Percentiles rank a stretch among this genome's conserved stretches.
Conservation (phyloP, 2,888 invertebrate genomes). For the Aplocera efformata region DNA sequence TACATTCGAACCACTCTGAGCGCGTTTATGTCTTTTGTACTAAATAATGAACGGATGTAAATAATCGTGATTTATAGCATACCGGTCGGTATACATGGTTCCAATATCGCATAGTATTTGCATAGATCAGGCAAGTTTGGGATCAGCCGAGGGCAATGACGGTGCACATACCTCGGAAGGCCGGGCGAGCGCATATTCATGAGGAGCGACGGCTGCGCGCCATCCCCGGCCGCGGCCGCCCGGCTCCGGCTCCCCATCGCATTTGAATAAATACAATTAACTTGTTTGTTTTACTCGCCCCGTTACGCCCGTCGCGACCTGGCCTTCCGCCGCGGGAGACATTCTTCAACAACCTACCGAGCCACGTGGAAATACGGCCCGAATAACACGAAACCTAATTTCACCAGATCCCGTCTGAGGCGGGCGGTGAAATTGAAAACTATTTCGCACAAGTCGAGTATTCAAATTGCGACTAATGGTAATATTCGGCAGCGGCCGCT, state of each 20-base stretch:
- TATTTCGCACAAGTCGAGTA: conserved; percentile 54
- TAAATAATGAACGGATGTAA: conserved; percentile 1
- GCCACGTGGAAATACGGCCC: conserved; percentile 12
- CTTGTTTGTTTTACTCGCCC: conserved; percentile 76
- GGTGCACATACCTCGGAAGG: conserved; percentile 61
- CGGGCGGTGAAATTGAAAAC: conserved; percentile 48
- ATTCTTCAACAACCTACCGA: conserved; percentile 40
- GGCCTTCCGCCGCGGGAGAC: conserved; percentile 50
- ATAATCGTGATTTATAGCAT: conserved; percentile 4
- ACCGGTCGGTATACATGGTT: conserved; percentile 9
- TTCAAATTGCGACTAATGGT: conserved; percentile 70
- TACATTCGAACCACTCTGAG: conserved; percentile 18
- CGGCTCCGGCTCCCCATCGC: conserved; percentile 42
- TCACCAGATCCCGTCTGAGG: conserved; percentile 29
- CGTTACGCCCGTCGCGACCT: conserved; percentile 53
- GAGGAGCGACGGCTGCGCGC: conserved; percentile 64
- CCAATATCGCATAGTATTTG: conserved; percentile 29
- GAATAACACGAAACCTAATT: conserved; percentile 18
- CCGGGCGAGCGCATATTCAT: conserved; percentile 63
- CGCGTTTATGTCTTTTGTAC: conserved; percentile 20
- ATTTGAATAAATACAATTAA: conserved; percentile 81
- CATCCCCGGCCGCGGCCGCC: conserved; percentile 40
- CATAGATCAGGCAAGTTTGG: conserved; percentile 32
- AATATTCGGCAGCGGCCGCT: conserved; percentile 68
- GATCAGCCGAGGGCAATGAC: conserved; percentile 46